Evolutionary conservation across 2,888 invertebrate species (phyloP), one percentile per base, ranked within the genome.

Genomic region (Perizoma affinitatum): DNA sequence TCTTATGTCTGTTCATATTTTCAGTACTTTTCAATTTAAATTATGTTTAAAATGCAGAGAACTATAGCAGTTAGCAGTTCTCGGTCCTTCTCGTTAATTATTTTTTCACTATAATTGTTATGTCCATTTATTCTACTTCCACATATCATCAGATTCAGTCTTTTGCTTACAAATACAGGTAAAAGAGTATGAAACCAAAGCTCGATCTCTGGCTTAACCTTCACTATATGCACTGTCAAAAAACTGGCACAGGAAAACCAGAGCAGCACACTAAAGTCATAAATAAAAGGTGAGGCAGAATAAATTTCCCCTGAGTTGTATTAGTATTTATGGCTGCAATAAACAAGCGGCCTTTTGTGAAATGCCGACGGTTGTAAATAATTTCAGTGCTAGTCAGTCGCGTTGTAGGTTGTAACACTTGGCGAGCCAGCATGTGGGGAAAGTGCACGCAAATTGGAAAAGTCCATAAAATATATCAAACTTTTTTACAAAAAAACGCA

Each of bases 261-360:
- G 79, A 80, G 76, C 81, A 78, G 72, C 78, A 74, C 75, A 79
- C 75, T 82, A 82, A 73, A 77, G 82, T 77, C 83, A 89, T 91
- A 90, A 90, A 91, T 90, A 88, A 84, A 84, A 89, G 84, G 86
- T 85, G 82, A 86, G 84, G 83, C 80, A 77, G 86, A 85, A 91
- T 91, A 90, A 88, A 90, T 91, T 90, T 88, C 83, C 84, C 81
- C 76, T 61, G 82, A 84, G 88, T 80, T 83, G 88, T 89, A 87
- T 88, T 88, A 89, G 87, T 90, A 91, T 92, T 92, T 92, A 92
- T 90, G 88, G 83, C 69, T 54, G 85, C 83, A 86, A 90, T 92
- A 92, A 91, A 91, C 85, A 83, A 79, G 74, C 72, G 76, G 79
- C 83, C 84, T 84, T 88, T 90, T 89, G 87, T 86, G 82, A 84